Conservation (phyloP, 2,888 invertebrate genomes). For the Julus scandinavius region DNA sequence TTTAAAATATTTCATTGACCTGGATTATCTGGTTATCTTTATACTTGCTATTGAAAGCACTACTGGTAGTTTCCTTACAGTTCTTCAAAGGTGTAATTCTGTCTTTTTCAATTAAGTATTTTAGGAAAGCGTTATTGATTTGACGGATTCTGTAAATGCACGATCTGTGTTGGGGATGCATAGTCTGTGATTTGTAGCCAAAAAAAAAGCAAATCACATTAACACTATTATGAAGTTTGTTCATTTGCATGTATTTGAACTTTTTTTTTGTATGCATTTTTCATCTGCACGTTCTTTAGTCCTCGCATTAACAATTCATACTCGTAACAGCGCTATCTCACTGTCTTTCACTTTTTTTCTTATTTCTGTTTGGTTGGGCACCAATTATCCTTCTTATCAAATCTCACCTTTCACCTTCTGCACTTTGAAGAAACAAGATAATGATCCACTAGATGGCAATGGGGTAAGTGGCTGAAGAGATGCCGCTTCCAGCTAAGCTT, state of each 20-base stretch:
- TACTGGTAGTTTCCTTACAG: background rate
- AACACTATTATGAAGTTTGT: background rate
- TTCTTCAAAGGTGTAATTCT: background rate
- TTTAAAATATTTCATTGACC: background rate
- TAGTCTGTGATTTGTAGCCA: background rate
- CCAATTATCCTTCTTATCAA: conserved; percentile 39
- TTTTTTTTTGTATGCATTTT: background rate
- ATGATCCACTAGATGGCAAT: conserved; percentile 13
- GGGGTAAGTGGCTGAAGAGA: conserved; percentile 8
- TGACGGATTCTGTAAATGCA: too few relatives aligned
- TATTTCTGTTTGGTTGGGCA: conserved; percentile 50
- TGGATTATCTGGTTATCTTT: too few relatives aligned
- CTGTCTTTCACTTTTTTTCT: conserved; percentile 49
- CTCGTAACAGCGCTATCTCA: background rate
- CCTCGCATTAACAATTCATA: background rate
- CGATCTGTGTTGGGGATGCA: background rate
- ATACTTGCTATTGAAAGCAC: background rate
- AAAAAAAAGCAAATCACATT: background rate
- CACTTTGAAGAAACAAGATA: conserved; percentile 46
- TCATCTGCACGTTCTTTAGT: background rate
- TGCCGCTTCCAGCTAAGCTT: background rate
- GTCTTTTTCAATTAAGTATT: too few relatives aligned
- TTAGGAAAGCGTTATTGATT: too few relatives aligned
- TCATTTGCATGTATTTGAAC: background rate
- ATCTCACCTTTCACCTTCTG: conserved; percentile 43